Evolutionary conservation across 2,888 invertebrate genomes (phyloP).

Genomic region (Drosophila pseudotalamancana): DNA sequence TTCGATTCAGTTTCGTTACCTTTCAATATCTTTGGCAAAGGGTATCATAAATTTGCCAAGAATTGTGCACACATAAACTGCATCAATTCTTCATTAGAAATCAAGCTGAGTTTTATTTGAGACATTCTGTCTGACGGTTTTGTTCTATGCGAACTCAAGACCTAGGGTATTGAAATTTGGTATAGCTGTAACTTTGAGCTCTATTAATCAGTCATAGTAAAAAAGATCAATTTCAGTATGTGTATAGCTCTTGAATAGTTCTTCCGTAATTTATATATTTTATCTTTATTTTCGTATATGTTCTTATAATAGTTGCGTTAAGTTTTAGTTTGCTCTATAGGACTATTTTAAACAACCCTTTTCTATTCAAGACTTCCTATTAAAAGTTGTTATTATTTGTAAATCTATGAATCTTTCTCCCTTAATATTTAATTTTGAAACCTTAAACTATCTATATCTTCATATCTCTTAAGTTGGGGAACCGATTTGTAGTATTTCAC

Average conservation of each 20-base stretch:
- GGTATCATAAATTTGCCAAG: slow-evolving; percentile 11
- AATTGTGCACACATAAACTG: slow-evolving; percentile 18
- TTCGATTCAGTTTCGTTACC: neutral
- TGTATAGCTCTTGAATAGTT: too few species aligned
- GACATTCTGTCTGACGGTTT: neutral
- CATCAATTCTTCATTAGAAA: slow-evolving; percentile 21
- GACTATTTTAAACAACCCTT: too few species aligned
- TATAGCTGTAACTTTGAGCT: too few species aligned
- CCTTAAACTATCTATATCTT: too few species aligned
- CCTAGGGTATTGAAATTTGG: neutral
- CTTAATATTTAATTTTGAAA: neutral
- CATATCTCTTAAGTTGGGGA: neutral
- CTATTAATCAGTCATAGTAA: too few species aligned
- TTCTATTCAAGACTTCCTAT: too few species aligned
- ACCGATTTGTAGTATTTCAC: neutral
- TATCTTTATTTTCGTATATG: too few species aligned
- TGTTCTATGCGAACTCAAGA: neutral
- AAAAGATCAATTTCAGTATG: too few species aligned
- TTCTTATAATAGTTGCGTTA: too few species aligned
- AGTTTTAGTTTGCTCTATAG: too few species aligned
- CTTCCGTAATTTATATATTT: too few species aligned
- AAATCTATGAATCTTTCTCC: neutral
- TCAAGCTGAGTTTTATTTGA: neutral
- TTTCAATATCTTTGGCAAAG: neutral
- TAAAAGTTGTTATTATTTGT: too few species aligned